Percentiles rank a stretch among this genome's conserved stretches.
Conservation (phyloP, 2,797 vertebrate species). For the Enteromius fasciolatus region DNA sequence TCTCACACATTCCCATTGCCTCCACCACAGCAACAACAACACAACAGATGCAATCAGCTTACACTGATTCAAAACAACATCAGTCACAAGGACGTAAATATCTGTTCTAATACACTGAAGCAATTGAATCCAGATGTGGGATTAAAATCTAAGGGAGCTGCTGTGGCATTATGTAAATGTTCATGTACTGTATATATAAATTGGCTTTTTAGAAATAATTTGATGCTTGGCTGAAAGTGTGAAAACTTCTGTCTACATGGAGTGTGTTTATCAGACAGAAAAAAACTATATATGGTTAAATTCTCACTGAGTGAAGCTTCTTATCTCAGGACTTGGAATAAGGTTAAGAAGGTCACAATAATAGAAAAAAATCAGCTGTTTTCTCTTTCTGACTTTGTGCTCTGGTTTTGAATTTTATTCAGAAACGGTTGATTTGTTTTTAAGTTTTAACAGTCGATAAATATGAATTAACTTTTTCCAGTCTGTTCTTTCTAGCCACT, state of each 20-base stretch:
- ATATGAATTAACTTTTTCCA: not conserved
- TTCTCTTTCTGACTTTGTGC: not conserved
- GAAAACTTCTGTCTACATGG: not conserved
- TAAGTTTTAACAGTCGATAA: not conserved
- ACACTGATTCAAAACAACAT: constrained; percentile 5
- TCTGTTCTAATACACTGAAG: not conserved
- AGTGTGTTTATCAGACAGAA: not conserved
- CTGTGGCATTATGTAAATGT: not conserved
- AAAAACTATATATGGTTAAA: not conserved
- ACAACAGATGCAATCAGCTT: not conserved
- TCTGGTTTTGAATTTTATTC: not conserved
- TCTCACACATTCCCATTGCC: constrained; percentile 16
- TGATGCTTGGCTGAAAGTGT: not conserved
- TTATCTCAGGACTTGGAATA: not conserved
- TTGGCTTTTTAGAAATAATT: not conserved
- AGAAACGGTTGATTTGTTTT: not conserved
- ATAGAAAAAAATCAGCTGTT: not conserved
- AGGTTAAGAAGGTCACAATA: not conserved
- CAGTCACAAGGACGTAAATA: not conserved
- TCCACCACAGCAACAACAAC: constrained; percentile 11
- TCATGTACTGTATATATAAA: not conserved
- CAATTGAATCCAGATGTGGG: not conserved
- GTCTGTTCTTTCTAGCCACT: not conserved
- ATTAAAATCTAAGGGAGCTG: not conserved
- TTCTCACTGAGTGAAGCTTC: not conserved